Evolutionary conservation across 2,113 vertebrate species (phyloP).

Genomic region (Perca schrenkii): DNA sequence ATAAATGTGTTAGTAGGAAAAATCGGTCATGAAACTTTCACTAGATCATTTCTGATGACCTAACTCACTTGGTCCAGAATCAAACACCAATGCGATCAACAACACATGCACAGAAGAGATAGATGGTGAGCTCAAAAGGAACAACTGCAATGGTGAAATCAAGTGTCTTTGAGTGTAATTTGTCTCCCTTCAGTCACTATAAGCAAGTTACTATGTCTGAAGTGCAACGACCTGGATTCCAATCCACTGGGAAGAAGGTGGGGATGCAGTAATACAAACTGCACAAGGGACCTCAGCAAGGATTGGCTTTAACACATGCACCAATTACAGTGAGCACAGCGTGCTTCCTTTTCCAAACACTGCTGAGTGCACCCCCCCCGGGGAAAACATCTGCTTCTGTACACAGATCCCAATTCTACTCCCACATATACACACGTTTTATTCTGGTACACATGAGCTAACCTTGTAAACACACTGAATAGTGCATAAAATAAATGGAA

Average conservation of each 20-base stretch:
- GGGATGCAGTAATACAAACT: conserved; percentile 65
- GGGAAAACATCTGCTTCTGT: conserved; percentile 81
- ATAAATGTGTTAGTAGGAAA: not conserved
- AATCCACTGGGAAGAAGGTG: conserved; percentile 53
- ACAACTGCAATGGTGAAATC: conserved; percentile 25
- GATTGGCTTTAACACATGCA: conserved; percentile 74
- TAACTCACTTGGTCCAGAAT: not conserved
- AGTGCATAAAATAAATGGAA: conserved; percentile 6
- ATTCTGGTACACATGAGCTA: conserved; percentile 12
- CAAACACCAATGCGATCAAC: conserved; percentile 18
- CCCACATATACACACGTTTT: conserved; percentile 29
- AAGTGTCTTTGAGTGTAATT: conserved; percentile 12
- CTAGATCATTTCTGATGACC: not conserved
- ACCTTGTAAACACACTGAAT: not conserved
- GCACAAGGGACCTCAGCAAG: conserved; percentile 59
- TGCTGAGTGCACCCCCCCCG: conserved; percentile 46
- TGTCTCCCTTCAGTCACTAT: conserved; percentile 42
- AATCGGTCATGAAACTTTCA: not conserved
- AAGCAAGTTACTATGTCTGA: conserved; percentile 55
- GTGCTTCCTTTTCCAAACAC: conserved; percentile 68
- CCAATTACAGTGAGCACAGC: conserved; percentile 76
- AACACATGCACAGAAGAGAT: not conserved
- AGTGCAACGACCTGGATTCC: conserved; percentile 59
- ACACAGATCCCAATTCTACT: conserved; percentile 55
- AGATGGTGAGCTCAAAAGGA: conserved; percentile 8